phyloP scores from a whole-genome alignment of 2,113 vertebrate genomes.

The Ardeotis arabs region DNA sequence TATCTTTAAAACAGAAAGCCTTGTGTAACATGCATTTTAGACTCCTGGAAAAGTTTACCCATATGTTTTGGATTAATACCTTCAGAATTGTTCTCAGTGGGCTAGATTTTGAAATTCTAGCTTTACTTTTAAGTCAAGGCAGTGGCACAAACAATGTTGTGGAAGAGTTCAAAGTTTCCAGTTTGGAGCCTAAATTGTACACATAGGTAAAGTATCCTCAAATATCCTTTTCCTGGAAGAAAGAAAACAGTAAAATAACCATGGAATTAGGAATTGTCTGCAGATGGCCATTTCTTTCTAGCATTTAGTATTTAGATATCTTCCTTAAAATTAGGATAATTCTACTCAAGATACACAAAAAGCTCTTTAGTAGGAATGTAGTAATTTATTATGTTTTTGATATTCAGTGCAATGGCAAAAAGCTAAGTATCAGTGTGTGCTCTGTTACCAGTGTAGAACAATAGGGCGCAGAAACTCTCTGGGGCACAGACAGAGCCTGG shows the following conservation, averaged over 20 bases:
- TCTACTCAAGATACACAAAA: neutral
- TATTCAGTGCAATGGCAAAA: neutral
- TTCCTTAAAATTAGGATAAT: neutral
- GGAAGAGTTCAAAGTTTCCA: neutral
- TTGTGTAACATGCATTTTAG: neutral
- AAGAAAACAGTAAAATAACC: neutral
- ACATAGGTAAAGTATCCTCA: neutral
- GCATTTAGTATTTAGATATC: neutral
- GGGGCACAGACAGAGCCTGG: neutral
- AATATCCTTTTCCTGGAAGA: neutral
- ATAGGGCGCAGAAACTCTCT: neutral
- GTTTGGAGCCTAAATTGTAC: neutral
- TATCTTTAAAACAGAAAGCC: neutral
- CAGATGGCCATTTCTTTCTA: neutral
- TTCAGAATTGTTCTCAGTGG: neutral
- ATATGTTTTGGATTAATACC: neutral
- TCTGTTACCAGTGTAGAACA: neutral
- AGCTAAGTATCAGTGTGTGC: neutral
- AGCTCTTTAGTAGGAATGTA: neutral
- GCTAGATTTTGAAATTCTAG: neutral
- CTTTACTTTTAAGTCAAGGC: neutral
- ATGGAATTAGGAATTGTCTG: neutral
- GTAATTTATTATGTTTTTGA: neutral
- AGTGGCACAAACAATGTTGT: neutral
- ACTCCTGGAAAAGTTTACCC: neutral